Percentiles rank a stretch among this genome's conserved stretches.
Evolutionary conservation across 2,888 invertebrate genomes (phyloP).

Genomic region (Dasypolia templi): DNA sequence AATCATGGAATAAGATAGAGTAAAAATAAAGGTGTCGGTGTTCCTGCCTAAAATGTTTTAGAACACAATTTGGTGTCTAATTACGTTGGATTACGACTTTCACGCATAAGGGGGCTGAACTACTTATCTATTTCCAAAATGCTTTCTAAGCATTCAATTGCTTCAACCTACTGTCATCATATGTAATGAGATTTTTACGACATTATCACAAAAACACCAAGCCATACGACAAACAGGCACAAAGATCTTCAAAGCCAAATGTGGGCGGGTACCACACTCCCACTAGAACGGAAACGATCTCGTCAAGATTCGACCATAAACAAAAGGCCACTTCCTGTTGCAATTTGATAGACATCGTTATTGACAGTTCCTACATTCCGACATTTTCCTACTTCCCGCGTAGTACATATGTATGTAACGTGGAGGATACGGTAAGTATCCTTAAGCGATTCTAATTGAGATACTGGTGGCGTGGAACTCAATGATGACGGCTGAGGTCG

Average conservation of each 20-base stretch:
- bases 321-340: slow-evolving; percentile 60
- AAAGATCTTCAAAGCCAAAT: slow-evolving; percentile 2
- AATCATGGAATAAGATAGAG: not conserved
- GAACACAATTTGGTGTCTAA: not conserved
- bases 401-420: not conserved
- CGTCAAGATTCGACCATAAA: slow-evolving; percentile 39
- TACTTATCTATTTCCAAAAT: slow-evolving; percentile 1
- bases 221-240: not conserved
- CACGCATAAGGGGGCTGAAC: not conserved
- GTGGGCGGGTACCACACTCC: slow-evolving; percentile 17
- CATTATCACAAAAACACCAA: slow-evolving; percentile 13
- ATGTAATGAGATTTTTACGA: slow-evolving; percentile 24
- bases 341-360: slow-evolving; percentile 61
- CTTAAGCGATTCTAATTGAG: slow-evolving; percentile 73
- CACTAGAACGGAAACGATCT: slow-evolving; percentile 22
- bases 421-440: slow-evolving; percentile 69
- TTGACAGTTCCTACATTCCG: slow-evolving; percentile 61
- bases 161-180: not conserved
- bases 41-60: not conserved
- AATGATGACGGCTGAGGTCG: slow-evolving; percentile 67
- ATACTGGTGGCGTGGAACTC: slow-evolving; percentile 68
- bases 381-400: slow-evolving; percentile 69
- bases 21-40: not conserved
- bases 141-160: not conserved
- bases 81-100: not conserved